Base-by-base conservation (phyloP, 2,797 vertebrate genomes). In the Allobates femoralis region DNA sequence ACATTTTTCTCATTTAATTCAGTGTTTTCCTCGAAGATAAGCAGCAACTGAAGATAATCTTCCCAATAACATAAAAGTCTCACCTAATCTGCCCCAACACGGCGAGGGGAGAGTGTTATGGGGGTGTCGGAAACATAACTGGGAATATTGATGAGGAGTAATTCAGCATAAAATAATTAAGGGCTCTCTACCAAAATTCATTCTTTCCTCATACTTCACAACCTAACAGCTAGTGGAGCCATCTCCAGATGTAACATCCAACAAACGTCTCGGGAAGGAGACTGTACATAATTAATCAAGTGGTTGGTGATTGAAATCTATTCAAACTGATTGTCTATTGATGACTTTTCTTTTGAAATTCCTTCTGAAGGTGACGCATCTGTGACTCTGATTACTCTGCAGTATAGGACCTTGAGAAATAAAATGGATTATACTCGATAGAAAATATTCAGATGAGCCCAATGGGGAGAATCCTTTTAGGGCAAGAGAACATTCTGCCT, bases 281-380 rank as follows among this genome's bases (percentile, higher is more conserved):
- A 32, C 30, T 19, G 32, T 19, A 69, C 66, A 69, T 37, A 37
- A 69, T 37, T 6, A 69, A 41, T 69, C 34, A 11, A 37, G 66
- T 37, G 32, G 66, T 34, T 34, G 3, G 3, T 37, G 32, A 69
- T 69, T 69, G 66, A 69, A 69, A 69, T 69, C 66, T 8, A 69
- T 69, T 69, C 28, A 69, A 37, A 69, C 66, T 69, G 66, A 69
- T 69, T 69, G 21, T 69, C 66, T 69, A 69, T 69, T 69, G 66
- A 69, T 34, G 66, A 26, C 21, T 34, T 67, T 67, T 12, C 32
- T 23, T 69, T 8, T 62, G 32, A 37, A 67, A 34, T 67, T 30
- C 5, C 34, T 67, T 67, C 64, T 34, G 30, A 32, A 67, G 64
- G 64, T 67, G 64, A 67, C 5, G 30, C 64, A 67, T 28, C 30